Conservation (phyloP, 2,888 invertebrate genomes). For the Oscheius sp. region DNA sequence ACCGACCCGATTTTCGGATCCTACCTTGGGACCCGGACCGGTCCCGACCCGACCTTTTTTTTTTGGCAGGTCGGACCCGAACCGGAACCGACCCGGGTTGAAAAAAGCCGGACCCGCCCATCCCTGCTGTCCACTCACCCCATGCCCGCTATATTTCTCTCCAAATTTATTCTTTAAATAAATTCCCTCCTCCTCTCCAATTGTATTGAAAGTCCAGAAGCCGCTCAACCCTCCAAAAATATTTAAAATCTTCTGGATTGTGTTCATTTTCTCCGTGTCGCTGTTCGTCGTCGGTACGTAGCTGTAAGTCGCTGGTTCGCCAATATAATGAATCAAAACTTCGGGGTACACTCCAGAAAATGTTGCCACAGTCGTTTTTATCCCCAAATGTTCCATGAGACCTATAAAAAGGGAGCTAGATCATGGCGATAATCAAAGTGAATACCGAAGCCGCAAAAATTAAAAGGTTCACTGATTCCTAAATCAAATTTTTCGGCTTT, state of each 20-base stretch:
- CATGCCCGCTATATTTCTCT: constrained; percentile 7
- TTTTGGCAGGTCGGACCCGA: no score
- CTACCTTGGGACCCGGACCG: no score
- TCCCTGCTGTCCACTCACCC: no score
- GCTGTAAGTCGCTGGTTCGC: constrained; percentile 20
- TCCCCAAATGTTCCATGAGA: constrained; percentile 21
- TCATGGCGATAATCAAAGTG: no score
- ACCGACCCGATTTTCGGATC: no score
- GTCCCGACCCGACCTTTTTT: no score
- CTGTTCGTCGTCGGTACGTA: constrained; percentile 25
- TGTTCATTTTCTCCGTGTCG: constrained; percentile 8
- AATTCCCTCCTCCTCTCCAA: neutral
- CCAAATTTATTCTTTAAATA: constrained; percentile 13
- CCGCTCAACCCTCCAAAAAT: neutral
- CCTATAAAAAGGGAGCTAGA: constrained; percentile 7
- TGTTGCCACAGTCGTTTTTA: constrained; percentile 12
- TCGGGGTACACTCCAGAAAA: constrained; percentile 21
- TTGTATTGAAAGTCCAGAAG: constrained; percentile 25
- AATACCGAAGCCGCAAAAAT: constrained; percentile 35
- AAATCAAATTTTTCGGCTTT: constrained; percentile 29
- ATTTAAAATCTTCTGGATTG: constrained; percentile 19
- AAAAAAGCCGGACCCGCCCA: no score
- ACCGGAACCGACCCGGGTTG: no score
- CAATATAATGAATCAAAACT: constrained; percentile 22
- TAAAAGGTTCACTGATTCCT: constrained; percentile 34